Base-by-base conservation (phyloP, 2,797 vertebrate species). In the Gallirallus australis region DNA sequence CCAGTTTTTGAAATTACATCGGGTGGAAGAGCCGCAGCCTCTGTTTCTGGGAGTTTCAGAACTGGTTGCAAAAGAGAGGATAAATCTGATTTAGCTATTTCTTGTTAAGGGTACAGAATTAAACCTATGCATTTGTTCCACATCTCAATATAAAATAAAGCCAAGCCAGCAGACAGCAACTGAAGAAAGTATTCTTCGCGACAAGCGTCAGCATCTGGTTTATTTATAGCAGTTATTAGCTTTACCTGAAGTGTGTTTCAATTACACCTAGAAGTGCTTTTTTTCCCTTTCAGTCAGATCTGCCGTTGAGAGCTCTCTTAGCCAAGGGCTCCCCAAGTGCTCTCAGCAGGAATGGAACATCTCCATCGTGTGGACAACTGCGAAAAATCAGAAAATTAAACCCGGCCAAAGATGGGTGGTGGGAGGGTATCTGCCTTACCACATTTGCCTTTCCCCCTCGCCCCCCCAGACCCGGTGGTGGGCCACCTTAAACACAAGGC, bases 351-450 rank as follows among this genome's bases (percentile, higher is more conserved):
- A 92, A 80, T 83, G 84, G 94, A 89, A 97, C 77, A 96, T n/a
- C 97, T 94, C 97, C 97, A 97, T 76, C 97, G 39, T 96, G 97
- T 96, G 97, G 96, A 69, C 48, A 66, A 31, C 19, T 53, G 39
- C 9, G 52, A 91, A 91, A 81, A 79, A 61, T 11, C n/a, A 33
- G 54, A 25, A 2, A 23, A 2, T 1, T 45, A 30, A 33, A 57
- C 7, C 1, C 2, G 1, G 18, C 17, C 28, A 3, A 31, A 0
- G 47, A 3, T 0, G 0, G 4, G 10, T 20, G 3, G 12, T 66
- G 33, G 15, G 40, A 64, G 15, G 23, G 3, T 50, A 16, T 25
- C 0, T 1, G 9, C 54, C 12, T 78, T 69, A 21, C 27, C 39
- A 33, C 0, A 0, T 28, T 68, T 89, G 15, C 60, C 11, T 12